Evolutionary conservation across 2,797 vertebrate genomes (phyloP).

Genomic region (Lepus townsendii): DNA sequence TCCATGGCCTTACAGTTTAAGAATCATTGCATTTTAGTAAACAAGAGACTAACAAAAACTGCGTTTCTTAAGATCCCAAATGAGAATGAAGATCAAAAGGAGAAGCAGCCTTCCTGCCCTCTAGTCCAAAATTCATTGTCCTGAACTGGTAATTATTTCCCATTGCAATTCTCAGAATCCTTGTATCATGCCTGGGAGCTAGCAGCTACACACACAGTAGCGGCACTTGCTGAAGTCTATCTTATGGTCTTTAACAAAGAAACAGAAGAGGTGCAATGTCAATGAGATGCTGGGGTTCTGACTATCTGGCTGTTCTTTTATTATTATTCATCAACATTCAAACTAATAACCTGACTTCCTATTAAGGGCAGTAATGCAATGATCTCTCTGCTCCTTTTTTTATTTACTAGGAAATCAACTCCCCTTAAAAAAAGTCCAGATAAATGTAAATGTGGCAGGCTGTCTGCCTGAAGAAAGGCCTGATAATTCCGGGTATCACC

Average conservation of each 20-base stretch:
- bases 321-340: background rate
- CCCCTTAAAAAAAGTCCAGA: background rate
- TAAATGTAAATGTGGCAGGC: background rate
- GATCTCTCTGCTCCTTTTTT: background rate
- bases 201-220: background rate
- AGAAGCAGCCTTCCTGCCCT: background rate
- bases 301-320: background rate
- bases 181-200: background rate
- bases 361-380: background rate
- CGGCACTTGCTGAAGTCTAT: constrained; percentile 8
- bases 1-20: background rate
- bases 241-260: constrained; percentile 16
- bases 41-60: background rate
- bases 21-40: background rate
- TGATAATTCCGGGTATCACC: background rate
- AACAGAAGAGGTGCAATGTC: background rate
- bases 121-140: background rate
- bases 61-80: constrained; percentile 38
- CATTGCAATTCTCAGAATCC: background rate
- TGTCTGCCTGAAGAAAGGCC: background rate
- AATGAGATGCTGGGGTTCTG: background rate
- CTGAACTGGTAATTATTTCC: background rate
- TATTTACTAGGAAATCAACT: constrained; percentile 30
- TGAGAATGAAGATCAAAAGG: background rate
- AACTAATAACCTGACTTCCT: background rate